Base-by-base conservation (phyloP, 2,888 invertebrate genomes). In the Drosophila sordidula region DNA sequence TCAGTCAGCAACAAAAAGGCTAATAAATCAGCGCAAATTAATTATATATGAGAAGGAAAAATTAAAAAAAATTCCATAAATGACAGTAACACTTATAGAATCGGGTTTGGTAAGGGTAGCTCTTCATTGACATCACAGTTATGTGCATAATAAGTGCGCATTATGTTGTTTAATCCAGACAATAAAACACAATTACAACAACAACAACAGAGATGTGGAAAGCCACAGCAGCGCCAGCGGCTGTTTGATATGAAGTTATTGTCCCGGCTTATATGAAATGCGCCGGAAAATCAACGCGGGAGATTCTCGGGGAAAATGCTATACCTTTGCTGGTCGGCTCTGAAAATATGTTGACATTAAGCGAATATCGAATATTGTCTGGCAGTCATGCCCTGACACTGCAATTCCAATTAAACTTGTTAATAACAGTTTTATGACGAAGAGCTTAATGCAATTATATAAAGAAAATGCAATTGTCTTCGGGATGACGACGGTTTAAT, bases 11-110 rank as follows among this genome's bases (percentile, higher is more conserved):
- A 49, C 58, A 34, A 65, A 69, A 62, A 74, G 50, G 57, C 70
- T 58, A 78, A 77, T 81, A 77, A 77, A 75, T 81, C 79, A 77
- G 70, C 49, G 64, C 46, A 64, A 81, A 78, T 74, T 50, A 67
- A 67, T 59, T 67, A 36, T 59, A 54, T 39, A 55, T 58, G 25
- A 65, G 51, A 47, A 29, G 66, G 22, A 11, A 14, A 39, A 3
- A n/a, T 16, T 8, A 4, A 12, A n/a, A 2, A n/a, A 26, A 42
- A 14, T 11, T 38, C 18, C 47, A 78, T 57, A 50, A 62, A 47
- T 56, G 59, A 67, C 46, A 67, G 34, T 39, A 26, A 41, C 67
- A 51, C 51, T 64, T 64, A 45, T 52, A n/a, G n/a, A 25, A 36
- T 6, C 3, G 41, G 8, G 12, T 5, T 18, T 22, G 8, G 18